Evolutionary conservation across 1,140 invertebrate species (phyloP).

Genomic region (Lutraria rhynchaena): DNA sequence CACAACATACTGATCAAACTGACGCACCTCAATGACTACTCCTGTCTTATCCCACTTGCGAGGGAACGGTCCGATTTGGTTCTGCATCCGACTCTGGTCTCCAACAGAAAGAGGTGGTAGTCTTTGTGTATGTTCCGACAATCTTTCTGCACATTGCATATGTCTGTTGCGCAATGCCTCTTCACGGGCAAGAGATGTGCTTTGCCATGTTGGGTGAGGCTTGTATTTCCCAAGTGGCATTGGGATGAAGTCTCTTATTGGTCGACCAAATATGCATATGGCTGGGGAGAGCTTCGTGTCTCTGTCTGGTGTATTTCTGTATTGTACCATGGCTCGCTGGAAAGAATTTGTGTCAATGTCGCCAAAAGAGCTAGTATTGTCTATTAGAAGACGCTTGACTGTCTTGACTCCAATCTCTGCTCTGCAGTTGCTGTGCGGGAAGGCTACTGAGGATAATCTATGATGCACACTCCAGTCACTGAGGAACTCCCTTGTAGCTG

Average conservation of each 20-base stretch:
- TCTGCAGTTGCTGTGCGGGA: conserved; percentile 60
- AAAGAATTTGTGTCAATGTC: conserved; percentile 52
- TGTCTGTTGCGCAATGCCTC: conserved; percentile 61
- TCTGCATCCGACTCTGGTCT: conserved; percentile 53
- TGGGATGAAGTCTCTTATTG: conserved; percentile 46
- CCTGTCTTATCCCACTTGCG: conserved; percentile 64
- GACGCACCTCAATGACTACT: conserved; percentile 58
- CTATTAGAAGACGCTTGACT: conserved; percentile 58
- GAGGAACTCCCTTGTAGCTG: conserved; percentile 44
- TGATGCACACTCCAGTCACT: conserved; percentile 59
- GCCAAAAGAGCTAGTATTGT: conserved; percentile 42
- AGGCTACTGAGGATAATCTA: conserved; percentile 61
- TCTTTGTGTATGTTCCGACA: conserved; percentile 61
- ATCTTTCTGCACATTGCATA: conserved; percentile 46
- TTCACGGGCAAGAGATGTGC: conserved; percentile 36
- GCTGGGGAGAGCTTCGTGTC: conserved; percentile 55
- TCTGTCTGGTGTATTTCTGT: conserved; percentile 60
- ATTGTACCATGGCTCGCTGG: conserved; percentile 61
- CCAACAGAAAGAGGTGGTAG: conserved; percentile 61
- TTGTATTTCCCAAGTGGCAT: conserved; percentile 58
- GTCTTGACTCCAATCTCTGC: conserved; percentile 64
- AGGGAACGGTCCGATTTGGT: conserved; percentile 44
- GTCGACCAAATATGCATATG: conserved; percentile 44
- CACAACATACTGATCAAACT: conserved; percentile 66
- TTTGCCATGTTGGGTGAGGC: conserved; percentile 54